Conservation (phyloP, 2,113 vertebrate genomes). For the Penelope pileata region DNA sequence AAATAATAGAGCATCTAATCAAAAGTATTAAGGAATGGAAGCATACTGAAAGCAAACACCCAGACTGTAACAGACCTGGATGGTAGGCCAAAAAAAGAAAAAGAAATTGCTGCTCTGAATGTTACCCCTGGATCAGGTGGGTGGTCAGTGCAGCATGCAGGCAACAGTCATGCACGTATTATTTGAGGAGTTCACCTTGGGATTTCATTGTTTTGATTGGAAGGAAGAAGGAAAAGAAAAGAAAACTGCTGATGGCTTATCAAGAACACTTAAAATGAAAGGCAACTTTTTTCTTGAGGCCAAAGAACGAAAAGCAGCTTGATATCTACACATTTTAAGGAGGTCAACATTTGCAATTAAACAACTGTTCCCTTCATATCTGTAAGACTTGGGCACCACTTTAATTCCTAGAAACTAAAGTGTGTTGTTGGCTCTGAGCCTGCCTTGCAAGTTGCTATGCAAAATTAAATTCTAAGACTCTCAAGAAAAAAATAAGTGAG, state of each 20-base stretch:
- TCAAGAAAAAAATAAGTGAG: neutral
- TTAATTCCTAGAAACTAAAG: neutral
- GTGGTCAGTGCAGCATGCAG: neutral
- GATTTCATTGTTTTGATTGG: neutral
- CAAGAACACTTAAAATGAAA: neutral
- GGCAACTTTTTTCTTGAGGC: neutral
- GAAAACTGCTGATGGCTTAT: neutral
- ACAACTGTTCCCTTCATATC: neutral
- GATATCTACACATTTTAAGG: neutral
- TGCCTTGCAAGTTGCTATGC: neutral
- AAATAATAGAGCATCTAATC: neutral
- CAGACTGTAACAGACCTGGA: neutral
- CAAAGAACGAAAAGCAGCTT: neutral
- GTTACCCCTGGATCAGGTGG: neutral
- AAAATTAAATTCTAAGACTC: neutral
- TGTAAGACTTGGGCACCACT: neutral
- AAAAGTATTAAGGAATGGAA: neutral
- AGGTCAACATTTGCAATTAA: neutral
- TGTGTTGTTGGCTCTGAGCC: neutral
- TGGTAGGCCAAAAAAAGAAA: neutral
- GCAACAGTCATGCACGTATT: neutral
- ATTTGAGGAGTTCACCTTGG: neutral
- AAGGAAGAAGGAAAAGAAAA: neutral
- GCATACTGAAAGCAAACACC: neutral
- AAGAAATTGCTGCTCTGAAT: neutral